A percentile compares a stretch with the other conserved stretches of the same genome.
These are phyloP conservation scores for Hyalella azteca DNA, from an alignment of 2,888 invertebrate genomes.

Conservation along the genomic window DNA sequence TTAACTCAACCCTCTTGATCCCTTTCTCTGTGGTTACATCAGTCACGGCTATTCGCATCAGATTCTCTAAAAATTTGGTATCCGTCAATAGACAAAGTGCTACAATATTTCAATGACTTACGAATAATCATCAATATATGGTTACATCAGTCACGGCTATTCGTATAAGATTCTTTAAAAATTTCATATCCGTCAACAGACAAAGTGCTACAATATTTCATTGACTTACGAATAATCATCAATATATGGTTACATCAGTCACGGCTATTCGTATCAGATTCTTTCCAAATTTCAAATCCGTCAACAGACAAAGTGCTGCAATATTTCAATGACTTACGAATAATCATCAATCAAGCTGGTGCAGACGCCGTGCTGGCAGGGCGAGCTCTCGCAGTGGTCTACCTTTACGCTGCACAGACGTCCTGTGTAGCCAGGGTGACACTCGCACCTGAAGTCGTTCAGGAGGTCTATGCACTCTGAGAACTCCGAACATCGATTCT, in stretches of 20 bases:
- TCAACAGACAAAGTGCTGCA: neutral
- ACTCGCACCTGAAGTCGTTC: conserved; percentile 60
- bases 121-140: conserved; percentile 89
- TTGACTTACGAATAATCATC: conserved; percentile 75
- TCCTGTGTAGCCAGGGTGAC: conserved; percentile 61
- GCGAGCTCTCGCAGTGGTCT: conserved; percentile 61
- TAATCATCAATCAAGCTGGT: conserved; percentile 86
- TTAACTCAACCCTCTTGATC: too few relatives aligned
- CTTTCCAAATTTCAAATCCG: too few relatives aligned
- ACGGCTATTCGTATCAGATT: too few relatives aligned
- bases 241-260: too few relatives aligned
- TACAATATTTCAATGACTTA: conserved; percentile 67
- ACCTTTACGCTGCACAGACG: conserved; percentile 60
- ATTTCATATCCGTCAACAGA: neutral
- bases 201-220: conserved; percentile 66
- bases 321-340: conserved; percentile 68
- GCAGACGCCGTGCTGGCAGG: conserved; percentile 73
- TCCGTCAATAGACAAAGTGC: neutral
- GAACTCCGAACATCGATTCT: conserved; percentile 67
- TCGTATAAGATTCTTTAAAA: too few relatives aligned
- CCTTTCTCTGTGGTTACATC: too few relatives aligned
- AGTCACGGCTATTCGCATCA: too few relatives aligned
- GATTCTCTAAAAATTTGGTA: too few relatives aligned
- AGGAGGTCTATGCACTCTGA: conserved; percentile 63
- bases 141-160: too few relatives aligned